phyloP scores from a whole-genome alignment of 2,888 invertebrate genomes.

The Liposcelis brunnea region DNA sequence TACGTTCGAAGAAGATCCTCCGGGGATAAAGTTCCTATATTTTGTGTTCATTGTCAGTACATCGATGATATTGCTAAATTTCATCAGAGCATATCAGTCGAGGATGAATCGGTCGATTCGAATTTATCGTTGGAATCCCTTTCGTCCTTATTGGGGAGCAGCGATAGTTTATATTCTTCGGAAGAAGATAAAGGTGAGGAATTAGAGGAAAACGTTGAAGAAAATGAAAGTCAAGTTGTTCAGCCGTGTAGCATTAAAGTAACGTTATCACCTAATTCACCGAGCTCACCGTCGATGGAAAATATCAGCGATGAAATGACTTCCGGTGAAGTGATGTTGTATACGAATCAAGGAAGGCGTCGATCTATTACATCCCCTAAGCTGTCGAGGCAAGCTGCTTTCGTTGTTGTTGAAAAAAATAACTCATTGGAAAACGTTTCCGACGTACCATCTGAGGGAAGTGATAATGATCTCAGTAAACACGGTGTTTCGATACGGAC shows the following conservation, averaged over 20 bases:
- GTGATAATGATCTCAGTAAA: conserved; percentile 25
- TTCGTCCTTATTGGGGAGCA: conserved; percentile 16
- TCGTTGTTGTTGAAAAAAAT: conserved; percentile 39
- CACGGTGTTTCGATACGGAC: conserved; percentile 18
- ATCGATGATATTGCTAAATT: conserved; percentile 9
- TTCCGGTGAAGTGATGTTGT: conserved; percentile 23
- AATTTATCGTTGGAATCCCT: conserved; percentile 7
- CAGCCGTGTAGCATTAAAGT: conserved; percentile 43
- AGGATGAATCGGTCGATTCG: conserved; percentile 5
- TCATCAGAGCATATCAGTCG: conserved; percentile 6
- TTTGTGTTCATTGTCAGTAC: conserved; percentile 19
- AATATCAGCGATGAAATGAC: conserved; percentile 13
- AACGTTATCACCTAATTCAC: conserved; percentile 38
- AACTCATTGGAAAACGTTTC: conserved; percentile 47
- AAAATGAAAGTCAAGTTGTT: conserved; percentile 19
- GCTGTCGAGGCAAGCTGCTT: conserved; percentile 54
- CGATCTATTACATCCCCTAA: conserved; percentile 46
- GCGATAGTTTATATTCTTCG: conserved; percentile 16
- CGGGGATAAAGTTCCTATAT: conserved; percentile 19
- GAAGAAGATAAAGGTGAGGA: conserved; percentile 18
- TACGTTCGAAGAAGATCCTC: conserved; percentile 36
- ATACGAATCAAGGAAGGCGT: conserved; percentile 32
- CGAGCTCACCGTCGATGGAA: conserved; percentile 13
- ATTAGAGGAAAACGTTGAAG: conserved; percentile 13
- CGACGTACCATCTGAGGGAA: conserved; percentile 24